Percentiles rank a stretch among this genome's conserved stretches.
phyloP scores from a whole-genome alignment of 2,888 invertebrate genomes.

The Crocallis elinguaria region DNA sequence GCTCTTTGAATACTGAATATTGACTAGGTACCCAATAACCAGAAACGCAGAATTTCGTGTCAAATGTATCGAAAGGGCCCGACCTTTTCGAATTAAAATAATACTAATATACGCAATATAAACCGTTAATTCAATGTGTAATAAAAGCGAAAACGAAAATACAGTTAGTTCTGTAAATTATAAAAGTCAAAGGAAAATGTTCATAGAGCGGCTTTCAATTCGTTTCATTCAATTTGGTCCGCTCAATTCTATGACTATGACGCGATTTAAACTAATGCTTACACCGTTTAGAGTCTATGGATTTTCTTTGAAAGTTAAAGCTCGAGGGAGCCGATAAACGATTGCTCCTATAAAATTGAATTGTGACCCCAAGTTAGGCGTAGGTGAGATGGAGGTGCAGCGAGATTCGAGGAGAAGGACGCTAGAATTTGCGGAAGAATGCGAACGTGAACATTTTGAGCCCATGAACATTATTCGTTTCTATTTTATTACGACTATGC shows the following conservation, averaged over 20 bases:
- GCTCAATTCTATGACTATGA: conserved; percentile 6
- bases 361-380: conserved; percentile 55
- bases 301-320: conserved; percentile 46
- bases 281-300: conserved; percentile 36
- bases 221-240: conserved; percentile 7
- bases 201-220: not conserved
- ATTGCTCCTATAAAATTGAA: conserved; percentile 64
- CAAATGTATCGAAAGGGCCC: no score
- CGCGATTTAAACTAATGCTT: conserved; percentile 12
- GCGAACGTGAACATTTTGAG: conserved; percentile 21
- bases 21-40: no score
- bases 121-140: no score
- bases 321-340: conserved; percentile 50
- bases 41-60: no score
- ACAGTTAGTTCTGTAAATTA: no score
- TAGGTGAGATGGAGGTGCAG: conserved; percentile 52
- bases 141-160: no score
- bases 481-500: not conserved
- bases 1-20: not conserved
- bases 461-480: conserved; percentile 11
- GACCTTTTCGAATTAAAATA: no score
- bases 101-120: no score
- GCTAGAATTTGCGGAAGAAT: conserved; percentile 29
- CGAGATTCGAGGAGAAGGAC: conserved; percentile 40
- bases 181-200: not conserved